Evolutionary conservation across 2,113 vertebrate species (phyloP).

Genomic region (human): DNA sequence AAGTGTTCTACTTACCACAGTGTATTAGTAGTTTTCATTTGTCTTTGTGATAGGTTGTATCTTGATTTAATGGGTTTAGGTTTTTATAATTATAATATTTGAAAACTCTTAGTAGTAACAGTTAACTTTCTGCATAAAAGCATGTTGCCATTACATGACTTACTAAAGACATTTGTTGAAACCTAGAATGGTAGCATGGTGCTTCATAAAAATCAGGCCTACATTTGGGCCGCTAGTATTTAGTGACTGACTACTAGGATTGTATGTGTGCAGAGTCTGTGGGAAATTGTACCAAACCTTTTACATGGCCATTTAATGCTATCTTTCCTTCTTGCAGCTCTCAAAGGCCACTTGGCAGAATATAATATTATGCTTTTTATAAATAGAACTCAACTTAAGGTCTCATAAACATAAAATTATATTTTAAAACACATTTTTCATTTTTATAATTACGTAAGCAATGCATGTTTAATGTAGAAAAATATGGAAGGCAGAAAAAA

Average conservation of each 20-base stretch:
- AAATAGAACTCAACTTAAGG: constrained; percentile 35
- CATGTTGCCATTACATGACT: neutral
- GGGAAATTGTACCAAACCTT: constrained; percentile 18
- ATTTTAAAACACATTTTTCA: neutral
- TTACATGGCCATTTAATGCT: neutral
- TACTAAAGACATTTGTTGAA: constrained; percentile 3
- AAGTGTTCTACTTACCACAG: constrained; percentile 2
- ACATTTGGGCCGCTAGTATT: neutral
- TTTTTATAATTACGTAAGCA: constrained; percentile 15
- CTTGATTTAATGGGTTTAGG: neutral
- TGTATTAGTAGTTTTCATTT: constrained; percentile 32
- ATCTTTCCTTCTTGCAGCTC: neutral
- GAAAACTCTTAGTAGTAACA: neutral
- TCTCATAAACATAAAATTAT: constrained; percentile 12
- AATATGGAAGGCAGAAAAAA: constrained; percentile 29
- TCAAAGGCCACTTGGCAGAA: neutral
- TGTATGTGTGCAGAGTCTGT: neutral
- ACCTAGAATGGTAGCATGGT: neutral
- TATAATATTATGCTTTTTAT: constrained; percentile 28
- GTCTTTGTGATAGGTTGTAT: constrained; percentile 6
- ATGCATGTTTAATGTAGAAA: constrained; percentile 2
- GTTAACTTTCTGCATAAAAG: neutral
- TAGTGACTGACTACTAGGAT: neutral
- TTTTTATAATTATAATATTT: constrained; percentile 34
- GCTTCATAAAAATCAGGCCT: neutral